Base-by-base conservation (phyloP, 2,797 vertebrate genomes). In the Chelidonichthys spinosus region DNA sequence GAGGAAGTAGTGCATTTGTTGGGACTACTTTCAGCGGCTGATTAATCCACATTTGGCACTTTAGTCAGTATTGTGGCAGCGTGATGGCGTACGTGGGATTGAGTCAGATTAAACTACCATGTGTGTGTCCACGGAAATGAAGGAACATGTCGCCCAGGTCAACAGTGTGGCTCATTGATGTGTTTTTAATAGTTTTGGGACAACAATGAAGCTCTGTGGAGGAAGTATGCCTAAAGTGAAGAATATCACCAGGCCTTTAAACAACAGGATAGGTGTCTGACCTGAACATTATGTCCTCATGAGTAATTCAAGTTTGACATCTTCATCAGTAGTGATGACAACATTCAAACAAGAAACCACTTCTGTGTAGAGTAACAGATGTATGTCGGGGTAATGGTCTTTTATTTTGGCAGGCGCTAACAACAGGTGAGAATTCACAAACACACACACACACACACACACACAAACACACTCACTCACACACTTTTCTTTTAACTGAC, bases 341-440 rank as follows among this genome's bases (percentile, higher is more conserved):
- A 58, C 18, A 43, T 9, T 15, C 39, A 25, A 17, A 72, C 47
- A 1, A 18, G 15, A 58, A 46, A 7, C 59, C 7, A 46, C 11
- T 59, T 43, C 13, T 52, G 36, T 25, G 33, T 1, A 39, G 62
- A 69, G 53, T 3, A 6, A 74, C 71, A 73, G 7, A 42, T 63
- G 33, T 6, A 9, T 11, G 50, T 33, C 9, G 35, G 11, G 18
- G 37, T 64, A 35, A 63, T 17, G 59, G 56, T 9, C 54, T 58
- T 55, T 69, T 65, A 75, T 72, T 46, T 49, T 72, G 56, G 39
- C 72, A 81, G 64, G 71, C 66, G 77, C 40, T 14, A 46, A 74
- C 55, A 69, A 76, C 81, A 83, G 74, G 69, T 76, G 76, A 54
- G 39, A 61, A 46, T 67, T 54, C 17, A 5, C 56, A 2, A 3